Evolutionary conservation across 2,888 invertebrate species (phyloP).

Genomic region (Lasioglossum vierecki): DNA sequence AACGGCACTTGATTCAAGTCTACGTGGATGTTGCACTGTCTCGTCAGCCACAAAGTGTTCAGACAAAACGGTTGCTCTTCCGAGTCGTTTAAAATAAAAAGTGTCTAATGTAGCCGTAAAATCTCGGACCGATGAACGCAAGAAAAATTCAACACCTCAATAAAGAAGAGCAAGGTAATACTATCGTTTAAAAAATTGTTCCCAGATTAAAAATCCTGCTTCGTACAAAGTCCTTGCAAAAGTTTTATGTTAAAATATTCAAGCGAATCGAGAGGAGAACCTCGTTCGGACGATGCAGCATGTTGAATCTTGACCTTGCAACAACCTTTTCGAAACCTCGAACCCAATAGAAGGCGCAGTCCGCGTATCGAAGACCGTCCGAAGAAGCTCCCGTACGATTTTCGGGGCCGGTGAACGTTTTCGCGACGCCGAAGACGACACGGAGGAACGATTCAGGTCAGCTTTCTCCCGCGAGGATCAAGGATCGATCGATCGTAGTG

Average conservation of each 20-base stretch:
- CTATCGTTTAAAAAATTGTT: neutral
- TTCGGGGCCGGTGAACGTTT: neutral
- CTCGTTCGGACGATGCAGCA: too few species aligned
- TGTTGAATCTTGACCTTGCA: neutral
- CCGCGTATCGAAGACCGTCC: neutral
- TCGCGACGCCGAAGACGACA: neutral
- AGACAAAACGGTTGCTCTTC: neutral
- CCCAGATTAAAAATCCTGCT: neutral
- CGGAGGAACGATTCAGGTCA: slow-evolving; percentile 23
- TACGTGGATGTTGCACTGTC: too few species aligned
- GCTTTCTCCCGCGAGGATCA: slow-evolving; percentile 31
- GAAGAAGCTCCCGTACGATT: neutral
- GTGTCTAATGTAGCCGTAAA: too few species aligned
- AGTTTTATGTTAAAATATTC: too few species aligned
- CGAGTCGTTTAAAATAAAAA: too few species aligned
- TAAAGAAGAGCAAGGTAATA: neutral
- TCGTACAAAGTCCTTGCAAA: neutral
- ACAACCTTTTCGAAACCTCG: neutral
- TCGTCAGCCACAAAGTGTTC: neutral
- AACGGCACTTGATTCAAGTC: neutral
- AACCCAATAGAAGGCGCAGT: too few species aligned
- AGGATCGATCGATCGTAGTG: slow-evolving; percentile 2
- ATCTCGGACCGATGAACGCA: too few species aligned
- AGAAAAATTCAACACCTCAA: too few species aligned
- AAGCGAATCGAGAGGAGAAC: too few species aligned